phyloP scores from a whole-genome alignment of 2,113 vertebrate genomes.

The Phyllopteryx taeniolatus region DNA sequence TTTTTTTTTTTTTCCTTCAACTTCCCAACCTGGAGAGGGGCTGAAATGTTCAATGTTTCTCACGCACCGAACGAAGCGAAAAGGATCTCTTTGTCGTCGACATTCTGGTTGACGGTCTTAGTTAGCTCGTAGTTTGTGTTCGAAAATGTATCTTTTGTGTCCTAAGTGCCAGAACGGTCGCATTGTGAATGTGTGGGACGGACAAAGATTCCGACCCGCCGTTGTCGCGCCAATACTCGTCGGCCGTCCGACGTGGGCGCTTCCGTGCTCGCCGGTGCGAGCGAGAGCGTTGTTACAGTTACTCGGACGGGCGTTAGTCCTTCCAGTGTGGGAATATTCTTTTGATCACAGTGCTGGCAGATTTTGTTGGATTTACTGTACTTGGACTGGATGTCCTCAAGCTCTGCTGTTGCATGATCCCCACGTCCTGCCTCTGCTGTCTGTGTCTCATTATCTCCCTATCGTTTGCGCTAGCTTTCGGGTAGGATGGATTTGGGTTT shows the following conservation, averaged over 20 bases:
- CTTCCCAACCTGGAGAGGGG: too few species aligned
- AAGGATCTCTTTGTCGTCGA: too few species aligned
- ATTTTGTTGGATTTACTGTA: conserved; percentile 64
- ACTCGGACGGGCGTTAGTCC: conserved; percentile 27
- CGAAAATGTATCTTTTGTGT: too few species aligned
- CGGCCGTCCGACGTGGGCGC: not conserved
- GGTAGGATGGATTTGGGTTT: not conserved
- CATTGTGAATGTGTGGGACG: not conserved
- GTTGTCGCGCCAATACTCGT: not conserved
- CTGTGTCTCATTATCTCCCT: conserved; percentile 40
- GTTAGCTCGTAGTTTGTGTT: too few species aligned
- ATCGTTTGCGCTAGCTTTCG: not conserved
- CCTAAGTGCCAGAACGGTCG: not conserved
- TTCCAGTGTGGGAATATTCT: conserved; percentile 52
- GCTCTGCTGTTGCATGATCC: conserved; percentile 36
- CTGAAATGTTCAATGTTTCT: too few species aligned
- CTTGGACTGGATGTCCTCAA: conserved; percentile 59
- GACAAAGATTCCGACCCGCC: not conserved
- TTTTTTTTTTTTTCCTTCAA: too few species aligned
- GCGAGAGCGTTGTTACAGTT: conserved; percentile 29
- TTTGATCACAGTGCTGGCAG: conserved; percentile 48
- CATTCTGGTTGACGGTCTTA: too few species aligned
- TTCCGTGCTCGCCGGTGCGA: conserved; percentile 34
- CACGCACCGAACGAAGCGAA: too few species aligned
- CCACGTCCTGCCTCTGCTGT: conserved; percentile 13